phyloP scores from a whole-genome alignment of 2,888 invertebrate genomes.

The Rotaria magnacalcarata region DNA sequence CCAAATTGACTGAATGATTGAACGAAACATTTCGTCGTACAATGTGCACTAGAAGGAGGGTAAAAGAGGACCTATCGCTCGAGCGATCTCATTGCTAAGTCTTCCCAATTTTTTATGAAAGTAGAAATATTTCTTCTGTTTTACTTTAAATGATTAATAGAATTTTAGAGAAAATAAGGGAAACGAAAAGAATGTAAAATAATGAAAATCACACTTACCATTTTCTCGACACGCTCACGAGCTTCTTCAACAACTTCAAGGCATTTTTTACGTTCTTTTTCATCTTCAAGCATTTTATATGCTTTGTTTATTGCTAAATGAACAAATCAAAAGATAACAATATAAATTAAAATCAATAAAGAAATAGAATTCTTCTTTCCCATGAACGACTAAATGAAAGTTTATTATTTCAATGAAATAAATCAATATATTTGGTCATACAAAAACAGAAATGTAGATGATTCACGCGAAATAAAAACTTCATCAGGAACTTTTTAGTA shows the following conservation, averaged over 20 bases:
- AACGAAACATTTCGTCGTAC: background rate
- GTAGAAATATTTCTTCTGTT: background rate
- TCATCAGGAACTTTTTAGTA: no score
- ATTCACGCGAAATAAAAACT: no score
- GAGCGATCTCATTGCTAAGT: slow-evolving; percentile 55
- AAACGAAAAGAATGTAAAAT: background rate
- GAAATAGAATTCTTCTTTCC: no score
- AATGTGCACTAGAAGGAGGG: slow-evolving; percentile 15
- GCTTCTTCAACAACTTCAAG: slow-evolving; percentile 95
- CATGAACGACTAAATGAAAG: no score
- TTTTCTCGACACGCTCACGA: slow-evolving; percentile 40
- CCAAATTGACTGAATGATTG: slow-evolving; percentile 9
- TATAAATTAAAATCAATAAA: background rate
- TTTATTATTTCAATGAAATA: no score
- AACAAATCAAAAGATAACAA: slow-evolving; percentile 48
- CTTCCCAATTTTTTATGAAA: slow-evolving; percentile 68
- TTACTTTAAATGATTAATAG: background rate
- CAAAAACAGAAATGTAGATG: no score
- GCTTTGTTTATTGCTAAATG: slow-evolving; percentile 77
- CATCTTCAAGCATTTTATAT: slow-evolving; percentile 89
- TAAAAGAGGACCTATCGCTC: slow-evolving; percentile 19
- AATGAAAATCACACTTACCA: background rate
- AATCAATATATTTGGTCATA: no score
- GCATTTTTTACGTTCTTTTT: slow-evolving; percentile 84
- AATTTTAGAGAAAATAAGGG: background rate